Conservation (phyloP, 2,797 vertebrate species). For the Catharus ustulatus region DNA sequence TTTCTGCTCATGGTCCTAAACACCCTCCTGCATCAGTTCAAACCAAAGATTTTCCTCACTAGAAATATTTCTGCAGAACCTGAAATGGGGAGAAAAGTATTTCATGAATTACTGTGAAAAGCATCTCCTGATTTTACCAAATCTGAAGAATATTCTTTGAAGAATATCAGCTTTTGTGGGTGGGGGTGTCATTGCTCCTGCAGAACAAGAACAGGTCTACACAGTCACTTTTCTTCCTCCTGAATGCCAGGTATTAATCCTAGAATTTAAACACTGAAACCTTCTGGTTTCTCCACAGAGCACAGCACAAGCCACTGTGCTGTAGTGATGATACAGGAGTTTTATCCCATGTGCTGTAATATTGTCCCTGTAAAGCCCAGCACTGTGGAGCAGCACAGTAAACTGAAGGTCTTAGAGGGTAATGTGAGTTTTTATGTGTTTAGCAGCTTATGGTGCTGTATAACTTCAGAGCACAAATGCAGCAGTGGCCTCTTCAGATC, state of each 20-base stretch:
- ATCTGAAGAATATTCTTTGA: not conserved
- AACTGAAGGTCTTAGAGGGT: constrained; percentile 21
- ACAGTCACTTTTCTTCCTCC: not conserved
- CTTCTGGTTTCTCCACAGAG: not conserved
- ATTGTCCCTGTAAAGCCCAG: constrained; percentile 13
- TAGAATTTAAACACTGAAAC: not conserved
- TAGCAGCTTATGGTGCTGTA: not conserved
- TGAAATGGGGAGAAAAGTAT: not conserved
- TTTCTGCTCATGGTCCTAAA: not conserved
- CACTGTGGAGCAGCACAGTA: constrained; percentile 15
- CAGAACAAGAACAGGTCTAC: not conserved
- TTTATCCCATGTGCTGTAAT: constrained; percentile 9
- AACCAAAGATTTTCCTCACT: not conserved
- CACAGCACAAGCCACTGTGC: not conserved
- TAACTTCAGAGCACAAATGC: not conserved
- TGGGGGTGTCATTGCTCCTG: not conserved
- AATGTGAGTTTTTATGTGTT: constrained; percentile 9
- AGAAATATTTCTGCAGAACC: not conserved
- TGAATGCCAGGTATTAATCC: not conserved
- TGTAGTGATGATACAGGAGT: not conserved
- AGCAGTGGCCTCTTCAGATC: constrained; percentile 2
- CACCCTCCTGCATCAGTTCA: not conserved
- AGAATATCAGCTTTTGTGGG: not conserved
- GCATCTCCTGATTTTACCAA: not conserved
- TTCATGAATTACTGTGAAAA: not conserved